Percentiles rank a stretch among this genome's conserved stretches.
phyloP scores from a whole-genome alignment of 2,888 invertebrate species.

The Oligia latruncula region DNA sequence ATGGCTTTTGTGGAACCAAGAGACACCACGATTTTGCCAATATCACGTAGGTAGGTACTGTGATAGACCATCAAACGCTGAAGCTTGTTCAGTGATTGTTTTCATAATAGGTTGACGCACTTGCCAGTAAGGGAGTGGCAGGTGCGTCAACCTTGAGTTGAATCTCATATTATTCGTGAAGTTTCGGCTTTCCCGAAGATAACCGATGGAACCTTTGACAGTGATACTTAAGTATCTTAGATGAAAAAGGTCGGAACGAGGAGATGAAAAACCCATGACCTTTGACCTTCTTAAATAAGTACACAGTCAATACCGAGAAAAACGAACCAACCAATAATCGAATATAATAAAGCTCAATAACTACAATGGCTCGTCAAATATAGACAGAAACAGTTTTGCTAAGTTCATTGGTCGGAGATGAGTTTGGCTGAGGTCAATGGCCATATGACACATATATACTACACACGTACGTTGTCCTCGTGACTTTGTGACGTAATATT shows the following conservation, averaged over 20 bases:
- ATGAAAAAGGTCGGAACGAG: neutral
- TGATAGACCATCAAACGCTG: neutral
- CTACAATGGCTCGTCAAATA: slow-evolving; percentile 71
- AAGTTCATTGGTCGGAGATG: slow-evolving; percentile 72
- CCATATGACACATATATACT: slow-evolving; percentile 62
- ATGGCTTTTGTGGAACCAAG: neutral
- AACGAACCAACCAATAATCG: slow-evolving; percentile 14
- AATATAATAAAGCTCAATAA: slow-evolving; percentile 23
- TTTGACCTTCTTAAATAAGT: neutral
- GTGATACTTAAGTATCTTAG: neutral
- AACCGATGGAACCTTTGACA: neutral
- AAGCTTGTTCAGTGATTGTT: neutral
- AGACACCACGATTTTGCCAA: neutral
- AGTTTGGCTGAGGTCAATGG: slow-evolving; percentile 57
- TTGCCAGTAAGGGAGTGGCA: neutral
- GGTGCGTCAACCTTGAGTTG: neutral
- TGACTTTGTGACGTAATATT: slow-evolving; percentile 55
- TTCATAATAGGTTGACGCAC: neutral
- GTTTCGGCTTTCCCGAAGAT: neutral
- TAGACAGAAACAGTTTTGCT: slow-evolving; percentile 67
- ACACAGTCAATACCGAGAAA: neutral
- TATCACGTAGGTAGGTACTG: neutral
- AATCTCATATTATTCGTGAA: neutral
- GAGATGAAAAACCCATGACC: neutral
- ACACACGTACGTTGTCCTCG: slow-evolving; percentile 48